Base-by-base conservation (phyloP, 2,888 invertebrate species). In the Melinaea marsaeus region DNA sequence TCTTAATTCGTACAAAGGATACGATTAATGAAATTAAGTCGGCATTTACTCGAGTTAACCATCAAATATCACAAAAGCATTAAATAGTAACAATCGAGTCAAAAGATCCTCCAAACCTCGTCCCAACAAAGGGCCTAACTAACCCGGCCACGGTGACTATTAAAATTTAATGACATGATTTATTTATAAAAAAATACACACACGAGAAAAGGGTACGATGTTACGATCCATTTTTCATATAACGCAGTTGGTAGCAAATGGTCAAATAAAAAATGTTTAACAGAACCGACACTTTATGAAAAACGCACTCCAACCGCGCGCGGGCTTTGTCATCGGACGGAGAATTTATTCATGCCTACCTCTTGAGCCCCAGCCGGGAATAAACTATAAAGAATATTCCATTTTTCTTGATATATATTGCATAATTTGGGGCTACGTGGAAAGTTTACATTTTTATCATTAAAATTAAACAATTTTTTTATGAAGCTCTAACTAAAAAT, bases 181-280 rank as follows among this genome's bases (percentile, higher is more conserved):
- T 90, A 90, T 90, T 83, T 83, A 78, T 77, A 81, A 77, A 82
- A 81, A 84, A 87, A 81, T 64, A 73, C 66, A 71, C 67, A 78
- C 77, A 83, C 79, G 80, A 85, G 86, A 89, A 90, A 90, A 90
- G 90, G 89, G 89, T 90, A 90, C 84, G 84, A 83, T 84, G 85
- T 88, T 86, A 87, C 86, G 86, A 87, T 86, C 86, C 88, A 90
- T 90, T 90, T 90, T 90, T 90, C 90, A 90, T 89, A 88, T 80
- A 85, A 88, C 90, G 90, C 90, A 90, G 90, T 90, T 90, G 90
- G 90, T 90, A 90, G 90, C 90, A 89, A 90, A 90, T 89, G 89
- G 86, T 79, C 86, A 83, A 85, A 88, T 90, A 90, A 90, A 90
- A 90, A 89, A 89, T 88, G 85, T 86, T 86, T 84, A 87, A 88